These are phyloP conservation scores for Nettapus auritus DNA, from an alignment of 2,113 vertebrate species.

Conservation along the genomic window DNA sequence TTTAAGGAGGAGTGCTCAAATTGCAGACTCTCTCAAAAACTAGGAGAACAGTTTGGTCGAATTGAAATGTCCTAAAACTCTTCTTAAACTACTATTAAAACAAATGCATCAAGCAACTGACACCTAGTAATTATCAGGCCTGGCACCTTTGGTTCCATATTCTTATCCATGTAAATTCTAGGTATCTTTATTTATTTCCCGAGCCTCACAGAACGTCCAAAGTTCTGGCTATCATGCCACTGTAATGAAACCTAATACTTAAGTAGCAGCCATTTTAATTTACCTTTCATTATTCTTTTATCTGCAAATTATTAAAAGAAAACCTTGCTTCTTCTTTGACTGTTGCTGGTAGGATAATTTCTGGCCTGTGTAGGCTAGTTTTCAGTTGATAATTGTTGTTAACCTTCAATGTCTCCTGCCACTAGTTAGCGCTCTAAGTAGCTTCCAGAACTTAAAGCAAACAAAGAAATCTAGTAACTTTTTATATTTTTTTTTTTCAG, in stretches of 20 bases:
- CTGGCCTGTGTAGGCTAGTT: neutral
- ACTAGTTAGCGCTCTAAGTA: neutral
- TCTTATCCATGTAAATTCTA: neutral
- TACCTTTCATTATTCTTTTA: neutral
- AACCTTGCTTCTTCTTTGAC: neutral
- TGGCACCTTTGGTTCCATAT: neutral
- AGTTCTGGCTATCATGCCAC: neutral
- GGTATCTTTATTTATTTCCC: neutral
- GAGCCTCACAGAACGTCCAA: neutral
- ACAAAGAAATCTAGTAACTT: neutral
- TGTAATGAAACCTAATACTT: neutral
- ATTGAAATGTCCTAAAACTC: slow-evolving; percentile 61
- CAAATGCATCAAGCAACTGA: neutral
- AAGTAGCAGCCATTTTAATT: neutral
- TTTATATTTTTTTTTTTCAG: neutral
- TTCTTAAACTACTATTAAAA: slow-evolving; percentile 12
- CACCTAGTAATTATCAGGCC: neutral
- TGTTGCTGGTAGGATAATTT: neutral
- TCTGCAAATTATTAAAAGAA: neutral
- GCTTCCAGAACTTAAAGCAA: neutral
- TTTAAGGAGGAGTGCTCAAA: slow-evolving; percentile 77
- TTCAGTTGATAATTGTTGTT: neutral
- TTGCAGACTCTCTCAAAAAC: slow-evolving; percentile 56
- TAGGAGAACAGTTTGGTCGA: slow-evolving; percentile 43
- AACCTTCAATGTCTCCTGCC: neutral